Conservation (phyloP, 1,140 invertebrate genomes). For the Neuroterus valhalla region DNA sequence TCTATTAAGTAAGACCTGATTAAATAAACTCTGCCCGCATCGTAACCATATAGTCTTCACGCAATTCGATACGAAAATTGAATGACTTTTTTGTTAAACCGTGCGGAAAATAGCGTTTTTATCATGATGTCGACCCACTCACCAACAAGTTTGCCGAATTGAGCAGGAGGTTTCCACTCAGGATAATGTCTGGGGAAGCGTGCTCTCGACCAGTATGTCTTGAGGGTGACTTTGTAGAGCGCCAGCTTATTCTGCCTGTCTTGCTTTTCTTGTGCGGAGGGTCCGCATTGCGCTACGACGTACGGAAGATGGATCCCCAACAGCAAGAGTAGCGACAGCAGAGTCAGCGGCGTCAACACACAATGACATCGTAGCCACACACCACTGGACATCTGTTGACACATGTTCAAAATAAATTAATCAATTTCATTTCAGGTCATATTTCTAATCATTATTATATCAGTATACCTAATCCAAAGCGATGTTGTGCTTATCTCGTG, state of each 20-base stretch:
- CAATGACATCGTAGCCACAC: conserved; percentile 47
- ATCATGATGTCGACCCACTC: conserved; percentile 78
- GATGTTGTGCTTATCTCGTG: no score
- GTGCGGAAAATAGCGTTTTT: conserved; percentile 39
- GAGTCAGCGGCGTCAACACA: conserved; percentile 45
- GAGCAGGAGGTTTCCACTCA: conserved; percentile 91
- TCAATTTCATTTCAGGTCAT: not conserved
- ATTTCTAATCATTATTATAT: not conserved
- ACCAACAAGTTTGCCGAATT: conserved; percentile 94
- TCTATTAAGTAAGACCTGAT: not conserved
- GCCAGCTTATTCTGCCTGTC: conserved; percentile 83
- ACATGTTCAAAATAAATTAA: conserved; percentile 1
- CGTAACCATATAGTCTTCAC: not conserved
- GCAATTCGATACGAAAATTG: no score
- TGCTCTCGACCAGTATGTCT: conserved; percentile 92
- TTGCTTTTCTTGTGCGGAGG: conserved; percentile 78
- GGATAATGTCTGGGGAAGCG: conserved; percentile 94
- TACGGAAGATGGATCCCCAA: conserved; percentile 56
- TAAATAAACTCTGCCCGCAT: not conserved
- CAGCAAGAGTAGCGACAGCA: conserved; percentile 55
- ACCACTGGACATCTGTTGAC: conserved; percentile 47
- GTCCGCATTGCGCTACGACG: conserved; percentile 66
- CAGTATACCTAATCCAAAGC: no score
- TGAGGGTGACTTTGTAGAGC: conserved; percentile 88
- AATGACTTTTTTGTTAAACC: conserved; percentile 39